These are phyloP conservation scores for Oryzias melastigma DNA, from an alignment of 2,113 vertebrate species.

Conservation along the genomic window DNA sequence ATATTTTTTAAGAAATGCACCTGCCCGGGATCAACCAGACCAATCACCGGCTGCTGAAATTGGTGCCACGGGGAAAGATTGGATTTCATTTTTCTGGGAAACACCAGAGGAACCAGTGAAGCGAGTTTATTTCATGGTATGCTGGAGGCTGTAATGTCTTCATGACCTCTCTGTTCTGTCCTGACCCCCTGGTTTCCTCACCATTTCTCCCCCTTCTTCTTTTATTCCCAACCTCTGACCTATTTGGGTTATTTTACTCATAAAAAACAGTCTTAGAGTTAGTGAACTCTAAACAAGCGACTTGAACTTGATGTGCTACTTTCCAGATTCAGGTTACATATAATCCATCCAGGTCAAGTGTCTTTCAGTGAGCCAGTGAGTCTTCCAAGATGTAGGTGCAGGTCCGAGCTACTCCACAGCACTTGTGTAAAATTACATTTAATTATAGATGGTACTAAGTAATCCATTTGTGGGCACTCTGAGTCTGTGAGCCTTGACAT, in stretches of 20 bases:
- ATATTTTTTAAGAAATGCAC: conserved; percentile 51
- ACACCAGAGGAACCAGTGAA: conserved; percentile 17
- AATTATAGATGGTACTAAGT: background rate
- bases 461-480: conserved; percentile 23
- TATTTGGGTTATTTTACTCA: no score
- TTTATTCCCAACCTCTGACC: background rate
- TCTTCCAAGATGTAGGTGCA: background rate
- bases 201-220: background rate
- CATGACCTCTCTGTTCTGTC: background rate
- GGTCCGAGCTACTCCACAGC: no score
- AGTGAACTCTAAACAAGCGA: no score
- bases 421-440: no score
- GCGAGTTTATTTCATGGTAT: conserved; percentile 62
- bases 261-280: no score
- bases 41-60: conserved; percentile 54
- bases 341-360: background rate
- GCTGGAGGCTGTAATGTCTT: conserved; percentile 45
- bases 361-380: background rate
- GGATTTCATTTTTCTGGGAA: conserved; percentile 46
- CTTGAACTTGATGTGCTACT: no score
- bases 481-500: conserved; percentile 37
- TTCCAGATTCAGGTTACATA: conserved; percentile 2
- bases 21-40: conserved; percentile 54
- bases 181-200: background rate
- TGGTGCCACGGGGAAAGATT: conserved; percentile 43